phyloP scores from a whole-genome alignment of 2,888 invertebrate species.

The Napeogenes sylphis region DNA sequence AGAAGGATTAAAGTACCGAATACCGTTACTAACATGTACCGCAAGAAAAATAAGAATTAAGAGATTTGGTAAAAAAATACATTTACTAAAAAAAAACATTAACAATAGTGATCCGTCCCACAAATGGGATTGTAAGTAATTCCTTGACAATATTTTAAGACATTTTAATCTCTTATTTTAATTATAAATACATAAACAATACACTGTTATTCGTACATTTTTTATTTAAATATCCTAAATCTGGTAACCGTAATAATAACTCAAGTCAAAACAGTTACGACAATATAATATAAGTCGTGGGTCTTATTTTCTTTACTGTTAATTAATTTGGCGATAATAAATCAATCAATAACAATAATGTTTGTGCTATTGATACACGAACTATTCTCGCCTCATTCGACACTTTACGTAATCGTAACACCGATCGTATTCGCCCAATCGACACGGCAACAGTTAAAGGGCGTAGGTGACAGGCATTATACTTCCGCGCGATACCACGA shows the following conservation, averaged over 20 bases:
- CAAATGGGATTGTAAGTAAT: conserved; percentile 4
- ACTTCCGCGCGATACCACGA: conserved; percentile 70
- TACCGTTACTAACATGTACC: conserved; percentile 26
- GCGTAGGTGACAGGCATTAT: conserved; percentile 72
- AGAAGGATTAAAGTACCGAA: conserved; percentile 18
- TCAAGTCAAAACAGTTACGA: background rate
- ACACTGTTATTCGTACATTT: background rate
- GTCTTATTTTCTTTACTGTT: background rate
- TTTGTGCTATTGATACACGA: conserved; percentile 7
- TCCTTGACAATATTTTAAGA: background rate
- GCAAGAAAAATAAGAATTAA: conserved; percentile 11
- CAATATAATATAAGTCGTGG: too few species aligned
- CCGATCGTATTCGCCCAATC: conserved; percentile 41
- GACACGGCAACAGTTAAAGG: conserved; percentile 60
- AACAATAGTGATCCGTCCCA: background rate
- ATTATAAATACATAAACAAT: conserved; percentile 4
- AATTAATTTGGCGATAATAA: background rate
- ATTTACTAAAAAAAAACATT: conserved; percentile 11
- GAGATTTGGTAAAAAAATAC: conserved; percentile 22
- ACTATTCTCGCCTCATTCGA: conserved; percentile 30
- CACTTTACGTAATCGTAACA: conserved; percentile 36
- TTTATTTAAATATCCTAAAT: background rate
- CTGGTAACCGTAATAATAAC: background rate
- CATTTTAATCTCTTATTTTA: background rate
- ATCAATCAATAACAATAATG: background rate